phyloP scores from a whole-genome alignment of 1,140 invertebrate genomes.

The Dendroctonus valens region DNA sequence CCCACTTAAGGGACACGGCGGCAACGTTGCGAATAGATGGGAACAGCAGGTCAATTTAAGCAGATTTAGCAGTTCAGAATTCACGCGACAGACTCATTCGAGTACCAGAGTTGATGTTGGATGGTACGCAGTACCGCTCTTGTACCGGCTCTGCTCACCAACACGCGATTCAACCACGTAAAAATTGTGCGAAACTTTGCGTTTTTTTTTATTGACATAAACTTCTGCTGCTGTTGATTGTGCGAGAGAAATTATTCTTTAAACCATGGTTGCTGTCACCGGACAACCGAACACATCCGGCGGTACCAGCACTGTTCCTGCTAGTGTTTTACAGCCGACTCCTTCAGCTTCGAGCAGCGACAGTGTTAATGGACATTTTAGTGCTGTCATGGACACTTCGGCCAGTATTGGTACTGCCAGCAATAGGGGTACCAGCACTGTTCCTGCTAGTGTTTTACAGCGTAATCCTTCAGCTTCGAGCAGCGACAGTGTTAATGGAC shows the following conservation, averaged over 20 bases:
- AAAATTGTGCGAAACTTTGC: not conserved
- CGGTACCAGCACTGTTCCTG: conserved; percentile 13
- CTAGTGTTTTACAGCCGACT: conserved; percentile 22
- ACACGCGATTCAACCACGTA: not conserved
- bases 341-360: conserved; percentile 10
- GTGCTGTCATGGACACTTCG: conserved; percentile 4
- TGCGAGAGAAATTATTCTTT: conserved; percentile 4
- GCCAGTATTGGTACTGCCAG: no score
- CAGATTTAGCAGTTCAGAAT: conserved; percentile 19
- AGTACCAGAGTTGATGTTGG: no score
- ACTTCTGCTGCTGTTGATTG: not conserved
- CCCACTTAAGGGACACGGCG: not conserved
- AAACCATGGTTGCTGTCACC: conserved; percentile 19
- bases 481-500: conserved; percentile 1
- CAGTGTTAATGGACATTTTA: conserved; percentile 2
- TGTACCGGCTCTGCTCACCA: no score
- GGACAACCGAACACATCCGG: conserved; percentile 1
- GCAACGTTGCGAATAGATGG: conserved; percentile 17
- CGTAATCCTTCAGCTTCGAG: conserved; percentile 14
- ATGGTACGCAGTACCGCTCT: no score
- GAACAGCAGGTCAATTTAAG: conserved; percentile 31
- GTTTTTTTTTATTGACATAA: conserved; percentile 4
- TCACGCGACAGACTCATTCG: conserved; percentile 23
- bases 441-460: conserved; percentile 19
- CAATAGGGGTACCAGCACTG: conserved; percentile 17